phyloP scores from a whole-genome alignment of 2,113 vertebrate genomes.

The Galemys pyrenaicus region DNA sequence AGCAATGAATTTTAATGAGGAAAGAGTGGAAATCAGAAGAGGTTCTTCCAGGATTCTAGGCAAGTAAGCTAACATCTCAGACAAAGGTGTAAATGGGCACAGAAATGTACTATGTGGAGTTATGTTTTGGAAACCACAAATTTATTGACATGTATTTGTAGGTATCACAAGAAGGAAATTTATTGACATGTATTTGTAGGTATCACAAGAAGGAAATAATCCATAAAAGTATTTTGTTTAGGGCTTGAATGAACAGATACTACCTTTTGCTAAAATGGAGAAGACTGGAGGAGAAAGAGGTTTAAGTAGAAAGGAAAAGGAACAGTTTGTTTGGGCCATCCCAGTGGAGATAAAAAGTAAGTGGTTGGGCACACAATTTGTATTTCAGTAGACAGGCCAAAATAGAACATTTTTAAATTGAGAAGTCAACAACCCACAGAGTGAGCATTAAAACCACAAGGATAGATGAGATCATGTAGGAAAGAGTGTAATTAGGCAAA shows the following conservation, averaged over 20 bases:
- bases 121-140: not conserved
- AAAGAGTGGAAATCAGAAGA: not conserved
- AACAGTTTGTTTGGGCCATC: not conserved
- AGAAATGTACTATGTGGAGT: not conserved
- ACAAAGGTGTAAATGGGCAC: not conserved
- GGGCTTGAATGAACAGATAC: not conserved
- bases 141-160: not conserved
- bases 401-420: not conserved
- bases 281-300: not conserved
- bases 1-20: not conserved
- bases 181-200: too few species aligned
- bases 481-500: not conserved
- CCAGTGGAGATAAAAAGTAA: not conserved
- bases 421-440: not conserved
- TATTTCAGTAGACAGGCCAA: not conserved
- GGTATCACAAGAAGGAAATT: not conserved
- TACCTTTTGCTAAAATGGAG: not conserved
- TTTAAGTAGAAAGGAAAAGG: not conserved
- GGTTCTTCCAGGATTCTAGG: not conserved
- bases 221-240: not conserved
- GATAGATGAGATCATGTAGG: not conserved
- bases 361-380: not conserved
- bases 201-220: not conserved
- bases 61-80: not conserved
- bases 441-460: not conserved